These are phyloP conservation scores for Jaculus jaculus DNA, from an alignment of 2,113 vertebrate genomes.

Conservation along the genomic window DNA sequence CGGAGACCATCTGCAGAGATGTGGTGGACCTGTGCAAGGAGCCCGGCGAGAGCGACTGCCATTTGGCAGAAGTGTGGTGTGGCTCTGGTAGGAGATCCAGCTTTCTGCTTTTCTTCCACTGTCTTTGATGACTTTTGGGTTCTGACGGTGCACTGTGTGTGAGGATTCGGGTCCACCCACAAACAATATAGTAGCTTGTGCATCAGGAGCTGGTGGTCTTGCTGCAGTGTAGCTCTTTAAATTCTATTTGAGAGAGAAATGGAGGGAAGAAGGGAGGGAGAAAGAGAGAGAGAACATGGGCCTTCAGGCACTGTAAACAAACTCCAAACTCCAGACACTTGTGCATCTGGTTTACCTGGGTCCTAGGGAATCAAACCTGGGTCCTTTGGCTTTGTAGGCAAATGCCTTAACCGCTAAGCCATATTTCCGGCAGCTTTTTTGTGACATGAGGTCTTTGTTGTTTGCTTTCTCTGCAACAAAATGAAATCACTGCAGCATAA, in stretches of 20 bases:
- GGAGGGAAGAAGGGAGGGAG: no score
- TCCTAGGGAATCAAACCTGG: no score
- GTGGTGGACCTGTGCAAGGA: slow-evolving; percentile 98
- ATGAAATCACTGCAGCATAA: not conserved
- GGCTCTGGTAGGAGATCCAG: slow-evolving; percentile 91
- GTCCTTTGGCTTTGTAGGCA: no score
- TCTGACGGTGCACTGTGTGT: fast-evolving
- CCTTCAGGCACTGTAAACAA: no score
- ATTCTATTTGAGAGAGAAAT: no score
- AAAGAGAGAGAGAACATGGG: no score
- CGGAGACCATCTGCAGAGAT: slow-evolving; percentile 95
- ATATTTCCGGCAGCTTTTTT: not conserved
- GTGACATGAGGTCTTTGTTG: not conserved
- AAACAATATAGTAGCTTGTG: not conserved
- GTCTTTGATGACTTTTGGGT: not conserved
- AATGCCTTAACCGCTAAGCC: no score
- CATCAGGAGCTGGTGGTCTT: not conserved
- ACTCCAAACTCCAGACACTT: no score
- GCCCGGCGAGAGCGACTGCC: slow-evolving; percentile 93
- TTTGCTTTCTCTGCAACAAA: not conserved
- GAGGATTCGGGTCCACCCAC: fast-evolving
- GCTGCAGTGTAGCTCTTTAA: no score
- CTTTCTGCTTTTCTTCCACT: fast-evolving
- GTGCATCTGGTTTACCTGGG: no score
- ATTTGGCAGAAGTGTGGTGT: slow-evolving; percentile 95